A percentile compares a stretch with the other conserved stretches of the same genome.
Conservation (phyloP, 2,888 invertebrate genomes). For the Sarcophaga subvicina region DNA sequence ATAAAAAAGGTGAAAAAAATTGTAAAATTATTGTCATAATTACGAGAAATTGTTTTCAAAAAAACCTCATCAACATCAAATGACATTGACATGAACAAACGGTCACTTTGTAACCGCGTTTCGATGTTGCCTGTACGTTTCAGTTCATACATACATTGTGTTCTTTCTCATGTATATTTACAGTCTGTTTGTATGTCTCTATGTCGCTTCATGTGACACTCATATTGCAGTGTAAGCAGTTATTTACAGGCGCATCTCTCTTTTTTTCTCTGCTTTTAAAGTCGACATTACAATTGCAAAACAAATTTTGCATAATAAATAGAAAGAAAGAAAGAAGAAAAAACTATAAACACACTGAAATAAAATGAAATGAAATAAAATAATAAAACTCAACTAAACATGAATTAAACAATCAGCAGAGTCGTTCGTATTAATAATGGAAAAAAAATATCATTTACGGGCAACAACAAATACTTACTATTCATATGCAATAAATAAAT, state of each 20-base stretch:
- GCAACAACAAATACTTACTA: background rate
- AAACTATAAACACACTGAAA: slow-evolving; percentile 19
- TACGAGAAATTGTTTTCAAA: slow-evolving; percentile 59
- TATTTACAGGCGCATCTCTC: slow-evolving; percentile 61
- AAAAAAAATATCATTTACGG: slow-evolving; percentile 32
- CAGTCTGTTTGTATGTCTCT: background rate
- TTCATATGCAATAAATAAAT: slow-evolving; percentile 25
- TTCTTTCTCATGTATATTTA: background rate
- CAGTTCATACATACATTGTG: slow-evolving; percentile 1
- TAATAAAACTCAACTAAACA: slow-evolving; percentile 47
- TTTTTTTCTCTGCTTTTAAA: slow-evolving; percentile 57
- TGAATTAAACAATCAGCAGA: slow-evolving; percentile 61
- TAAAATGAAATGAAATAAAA: slow-evolving; percentile 27
- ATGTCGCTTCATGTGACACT: slow-evolving; percentile 29
- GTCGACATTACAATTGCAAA: slow-evolving; percentile 62
- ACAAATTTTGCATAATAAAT: slow-evolving; percentile 67
- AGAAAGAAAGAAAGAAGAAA: slow-evolving; percentile 24
- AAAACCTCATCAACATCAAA: slow-evolving; percentile 51
- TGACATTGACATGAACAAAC: slow-evolving; percentile 67
- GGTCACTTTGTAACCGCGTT: slow-evolving; percentile 45
- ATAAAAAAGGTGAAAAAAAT: slow-evolving; percentile 43
- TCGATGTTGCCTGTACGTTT: slow-evolving; percentile 27
- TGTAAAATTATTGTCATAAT: slow-evolving; percentile 60
- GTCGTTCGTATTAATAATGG: slow-evolving; percentile 38
- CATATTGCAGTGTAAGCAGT: slow-evolving; percentile 47